Evolutionary conservation across 1,140 invertebrate genomes (phyloP).

Genomic region (Lepidurus arcticus): DNA sequence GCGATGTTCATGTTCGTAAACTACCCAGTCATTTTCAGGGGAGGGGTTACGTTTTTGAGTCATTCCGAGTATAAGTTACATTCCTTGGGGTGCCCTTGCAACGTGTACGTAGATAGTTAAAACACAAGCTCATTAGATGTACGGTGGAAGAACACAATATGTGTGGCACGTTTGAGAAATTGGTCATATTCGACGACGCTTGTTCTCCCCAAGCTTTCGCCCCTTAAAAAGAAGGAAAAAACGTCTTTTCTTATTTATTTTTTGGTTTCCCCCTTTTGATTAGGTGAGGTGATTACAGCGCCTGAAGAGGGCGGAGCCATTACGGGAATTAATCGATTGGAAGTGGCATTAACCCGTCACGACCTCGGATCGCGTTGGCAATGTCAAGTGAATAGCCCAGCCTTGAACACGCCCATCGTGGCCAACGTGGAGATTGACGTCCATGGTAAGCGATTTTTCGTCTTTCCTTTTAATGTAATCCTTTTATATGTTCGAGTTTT

Average conservation of each 20-base stretch:
- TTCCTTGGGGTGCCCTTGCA: conserved; percentile 7
- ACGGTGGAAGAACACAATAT: too few relatives aligned
- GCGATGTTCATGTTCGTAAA: not conserved
- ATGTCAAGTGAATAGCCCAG: conserved; percentile 52
- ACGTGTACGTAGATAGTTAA: not conserved
- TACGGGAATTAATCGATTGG: conserved; percentile 56
- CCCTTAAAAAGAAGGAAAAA: not conserved
- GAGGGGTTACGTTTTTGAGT: not conserved
- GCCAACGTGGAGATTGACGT: conserved; percentile 63
- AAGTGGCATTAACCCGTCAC: conserved; percentile 62
- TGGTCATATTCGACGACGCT: too few relatives aligned
- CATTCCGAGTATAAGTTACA: conserved; percentile 11
- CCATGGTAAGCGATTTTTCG: conserved; percentile 57
- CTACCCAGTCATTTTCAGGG: not conserved
- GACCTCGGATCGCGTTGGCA: conserved; percentile 69
- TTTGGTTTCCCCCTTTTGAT: conserved; percentile 35
- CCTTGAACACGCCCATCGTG: conserved; percentile 38
- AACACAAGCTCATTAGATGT: too few relatives aligned
- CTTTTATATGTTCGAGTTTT: not conserved
- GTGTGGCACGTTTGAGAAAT: too few relatives aligned
- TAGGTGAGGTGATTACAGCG: conserved; percentile 42
- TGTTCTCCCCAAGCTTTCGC: not conserved
- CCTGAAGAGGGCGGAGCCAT: conserved; percentile 53
- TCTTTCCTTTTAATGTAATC: not conserved
- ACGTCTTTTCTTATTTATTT: not conserved